phyloP scores from a whole-genome alignment of 2,113 vertebrate species.

The Engraulis encrasicolus region DNA sequence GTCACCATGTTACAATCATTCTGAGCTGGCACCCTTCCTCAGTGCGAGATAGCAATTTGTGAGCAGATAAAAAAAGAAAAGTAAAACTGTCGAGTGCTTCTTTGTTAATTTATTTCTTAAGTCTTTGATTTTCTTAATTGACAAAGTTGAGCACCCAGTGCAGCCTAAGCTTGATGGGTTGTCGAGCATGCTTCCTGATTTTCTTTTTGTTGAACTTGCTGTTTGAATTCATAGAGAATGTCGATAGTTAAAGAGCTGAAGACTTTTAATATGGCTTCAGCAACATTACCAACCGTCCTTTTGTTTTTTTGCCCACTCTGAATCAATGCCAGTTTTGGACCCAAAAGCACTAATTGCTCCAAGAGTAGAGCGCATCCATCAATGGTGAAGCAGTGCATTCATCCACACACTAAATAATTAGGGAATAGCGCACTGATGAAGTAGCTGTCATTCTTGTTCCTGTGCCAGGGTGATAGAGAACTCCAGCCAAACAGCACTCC shows the following conservation, averaged over 20 bases:
- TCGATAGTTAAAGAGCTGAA: background rate
- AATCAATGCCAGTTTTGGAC: background rate
- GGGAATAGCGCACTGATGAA: background rate
- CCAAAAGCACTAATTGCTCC: background rate
- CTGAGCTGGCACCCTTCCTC: no score
- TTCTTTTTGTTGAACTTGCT: no score
- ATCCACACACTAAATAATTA: constrained; percentile 11
- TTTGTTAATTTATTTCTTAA: no score
- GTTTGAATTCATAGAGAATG: no score
- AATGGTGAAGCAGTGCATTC: background rate
- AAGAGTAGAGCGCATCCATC: background rate
- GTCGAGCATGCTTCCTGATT: no score
- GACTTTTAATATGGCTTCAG: background rate
- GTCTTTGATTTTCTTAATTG: no score
- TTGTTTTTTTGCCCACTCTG: background rate
- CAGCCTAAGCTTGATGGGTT: no score
- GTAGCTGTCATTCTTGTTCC: background rate
- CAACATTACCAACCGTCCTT: background rate
- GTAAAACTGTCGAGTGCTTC: no score
- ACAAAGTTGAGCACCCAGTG: no score
- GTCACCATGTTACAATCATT: no score
- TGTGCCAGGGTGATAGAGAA: background rate
- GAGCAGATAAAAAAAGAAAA: no score
- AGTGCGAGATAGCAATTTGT: no score
- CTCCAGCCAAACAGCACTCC: background rate